Evolutionary conservation across 2,797 vertebrate species (phyloP).

Genomic region (Danio choprae): DNA sequence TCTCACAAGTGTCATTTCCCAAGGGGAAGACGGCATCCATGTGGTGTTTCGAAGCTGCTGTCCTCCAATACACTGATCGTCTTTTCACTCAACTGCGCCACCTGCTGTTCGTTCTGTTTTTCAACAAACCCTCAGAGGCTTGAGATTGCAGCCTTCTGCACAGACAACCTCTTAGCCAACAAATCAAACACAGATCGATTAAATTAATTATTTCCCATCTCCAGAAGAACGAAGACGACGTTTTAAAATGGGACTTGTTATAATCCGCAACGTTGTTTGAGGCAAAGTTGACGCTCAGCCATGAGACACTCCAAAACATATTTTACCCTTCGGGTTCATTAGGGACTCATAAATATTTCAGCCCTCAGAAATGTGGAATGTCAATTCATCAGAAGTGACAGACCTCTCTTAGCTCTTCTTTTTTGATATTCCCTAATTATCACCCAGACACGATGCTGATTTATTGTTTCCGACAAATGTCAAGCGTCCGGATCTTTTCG

Average conservation of each 20-base stretch:
- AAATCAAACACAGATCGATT: constrained; percentile 28
- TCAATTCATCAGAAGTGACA: constrained; percentile 56
- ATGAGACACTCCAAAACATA: constrained; percentile 48
- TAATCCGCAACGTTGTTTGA: constrained; percentile 30
- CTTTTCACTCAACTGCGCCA: constrained; percentile 52
- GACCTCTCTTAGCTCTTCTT: constrained; percentile 48
- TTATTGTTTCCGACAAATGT: constrained; percentile 63
- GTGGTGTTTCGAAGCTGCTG: not conserved
- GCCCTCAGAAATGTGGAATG: constrained; percentile 52
- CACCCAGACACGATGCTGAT: constrained; percentile 53
- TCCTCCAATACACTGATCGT: not conserved
- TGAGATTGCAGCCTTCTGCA: not conserved
- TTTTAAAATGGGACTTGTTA: constrained; percentile 25
- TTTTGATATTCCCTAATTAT: constrained; percentile 62
- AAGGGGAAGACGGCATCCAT: not conserved
- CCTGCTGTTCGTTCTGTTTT: constrained; percentile 49
- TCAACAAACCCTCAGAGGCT: not conserved
- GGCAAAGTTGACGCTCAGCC: constrained; percentile 40
- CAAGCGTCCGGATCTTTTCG: constrained; percentile 59
- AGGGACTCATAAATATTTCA: constrained; percentile 64
- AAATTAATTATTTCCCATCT: constrained; percentile 27
- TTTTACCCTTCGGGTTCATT: constrained; percentile 58
- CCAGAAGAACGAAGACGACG: constrained; percentile 5
- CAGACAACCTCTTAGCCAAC: not conserved
- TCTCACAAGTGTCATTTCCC: constrained; percentile 27